These are phyloP conservation scores for Manacus vitellinus DNA, from an alignment of 2,113 vertebrate genomes.

Conservation along the genomic window DNA sequence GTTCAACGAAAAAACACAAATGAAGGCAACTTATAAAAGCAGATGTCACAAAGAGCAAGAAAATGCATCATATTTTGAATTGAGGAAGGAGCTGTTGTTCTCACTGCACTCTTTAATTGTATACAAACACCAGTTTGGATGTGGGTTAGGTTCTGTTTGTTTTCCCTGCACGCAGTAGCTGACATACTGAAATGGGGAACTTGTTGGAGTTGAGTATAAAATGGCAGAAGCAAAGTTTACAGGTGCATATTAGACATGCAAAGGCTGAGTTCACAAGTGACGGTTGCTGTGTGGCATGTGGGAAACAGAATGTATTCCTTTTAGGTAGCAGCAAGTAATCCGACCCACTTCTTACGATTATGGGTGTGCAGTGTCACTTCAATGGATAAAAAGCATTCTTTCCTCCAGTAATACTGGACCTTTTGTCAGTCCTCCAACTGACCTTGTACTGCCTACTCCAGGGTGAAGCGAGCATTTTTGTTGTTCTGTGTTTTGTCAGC, in stretches of 20 bases:
- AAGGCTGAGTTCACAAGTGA: background rate
- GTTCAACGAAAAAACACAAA: background rate
- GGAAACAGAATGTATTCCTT: background rate
- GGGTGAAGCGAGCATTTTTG: background rate
- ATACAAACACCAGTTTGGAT: background rate
- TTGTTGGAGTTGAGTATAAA: background rate
- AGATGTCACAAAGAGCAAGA: background rate
- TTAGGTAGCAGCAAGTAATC: background rate
- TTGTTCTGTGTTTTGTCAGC: background rate
- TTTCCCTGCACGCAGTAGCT: background rate
- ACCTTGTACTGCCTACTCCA: background rate
- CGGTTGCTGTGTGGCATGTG: background rate
- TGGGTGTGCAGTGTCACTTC: background rate
- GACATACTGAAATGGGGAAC: background rate
- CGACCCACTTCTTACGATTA: background rate
- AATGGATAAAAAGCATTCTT: background rate
- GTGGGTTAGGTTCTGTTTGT: background rate
- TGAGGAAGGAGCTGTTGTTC: background rate
- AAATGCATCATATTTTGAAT: background rate
- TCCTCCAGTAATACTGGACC: background rate
- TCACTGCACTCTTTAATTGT: background rate
- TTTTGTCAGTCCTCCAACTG: background rate
- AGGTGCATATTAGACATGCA: fast-evolving
- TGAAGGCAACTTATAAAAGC: background rate
- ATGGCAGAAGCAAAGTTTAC: background rate